These are phyloP conservation scores for Noctilio leporinus DNA, from an alignment of 2,113 vertebrate genomes.

Conservation along the genomic window DNA sequence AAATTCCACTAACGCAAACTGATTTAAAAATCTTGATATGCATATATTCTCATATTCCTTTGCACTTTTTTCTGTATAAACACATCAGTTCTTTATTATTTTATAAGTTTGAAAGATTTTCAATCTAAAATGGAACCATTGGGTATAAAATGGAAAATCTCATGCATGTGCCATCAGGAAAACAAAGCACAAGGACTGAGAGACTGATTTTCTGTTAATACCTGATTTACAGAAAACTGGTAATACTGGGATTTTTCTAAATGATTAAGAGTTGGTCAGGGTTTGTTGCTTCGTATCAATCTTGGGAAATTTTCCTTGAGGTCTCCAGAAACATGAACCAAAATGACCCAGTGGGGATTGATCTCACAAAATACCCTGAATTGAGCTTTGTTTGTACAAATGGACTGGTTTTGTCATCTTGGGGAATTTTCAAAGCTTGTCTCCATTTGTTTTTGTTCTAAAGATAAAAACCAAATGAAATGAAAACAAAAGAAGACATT, in stretches of 20 bases:
- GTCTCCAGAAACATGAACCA: background rate
- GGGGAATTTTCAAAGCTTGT: background rate
- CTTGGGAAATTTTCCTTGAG: background rate
- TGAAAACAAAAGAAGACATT: background rate
- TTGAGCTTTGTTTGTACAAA: background rate
- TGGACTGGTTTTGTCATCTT: background rate
- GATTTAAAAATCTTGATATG: background rate
- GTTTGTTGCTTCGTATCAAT: background rate
- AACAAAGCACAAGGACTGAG: background rate
- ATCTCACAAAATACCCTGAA: background rate
- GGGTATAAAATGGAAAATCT: background rate
- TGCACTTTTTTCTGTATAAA: background rate
- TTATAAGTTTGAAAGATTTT: background rate
- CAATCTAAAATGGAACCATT: background rate
- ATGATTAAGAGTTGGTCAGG: background rate
- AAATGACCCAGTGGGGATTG: background rate
- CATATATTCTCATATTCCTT: background rate
- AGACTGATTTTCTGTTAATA: background rate
- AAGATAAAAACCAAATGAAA: background rate
- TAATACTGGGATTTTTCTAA: background rate
- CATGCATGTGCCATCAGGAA: background rate
- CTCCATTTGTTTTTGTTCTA: background rate
- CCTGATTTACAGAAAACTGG: background rate
- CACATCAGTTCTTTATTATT: background rate
- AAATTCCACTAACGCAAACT: background rate